Evolutionary conservation across 2,113 vertebrate species (phyloP).

Genomic region (Oreochromis spilurus): DNA sequence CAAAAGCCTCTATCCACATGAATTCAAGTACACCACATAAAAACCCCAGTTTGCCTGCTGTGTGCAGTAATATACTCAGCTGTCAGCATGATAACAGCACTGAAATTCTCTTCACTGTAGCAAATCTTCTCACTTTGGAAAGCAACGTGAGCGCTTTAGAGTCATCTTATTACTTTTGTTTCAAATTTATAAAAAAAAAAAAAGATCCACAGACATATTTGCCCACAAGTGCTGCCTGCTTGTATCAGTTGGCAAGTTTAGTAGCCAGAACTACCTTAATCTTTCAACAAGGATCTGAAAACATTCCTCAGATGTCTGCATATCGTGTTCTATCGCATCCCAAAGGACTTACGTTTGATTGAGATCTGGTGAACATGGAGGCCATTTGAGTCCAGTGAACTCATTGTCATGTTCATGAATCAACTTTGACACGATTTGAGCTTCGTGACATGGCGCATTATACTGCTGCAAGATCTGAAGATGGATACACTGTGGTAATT

Average conservation of each 20-base stretch:
- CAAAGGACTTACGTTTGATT: neutral
- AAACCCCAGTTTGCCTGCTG: neutral
- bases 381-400: neutral
- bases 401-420: neutral
- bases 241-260: neutral
- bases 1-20: neutral
- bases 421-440: neutral
- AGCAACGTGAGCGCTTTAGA: neutral
- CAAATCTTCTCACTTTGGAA: neutral
- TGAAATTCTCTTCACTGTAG: neutral
- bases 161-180: neutral
- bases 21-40: neutral
- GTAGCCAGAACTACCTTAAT: neutral
- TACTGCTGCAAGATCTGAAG: neutral
- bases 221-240: neutral
- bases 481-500: neutral
- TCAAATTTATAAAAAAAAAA: neutral
- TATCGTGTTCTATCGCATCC: neutral
- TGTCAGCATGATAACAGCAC: neutral
- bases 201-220: neutral
- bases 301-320: neutral
- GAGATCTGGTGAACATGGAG: neutral
- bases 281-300: neutral
- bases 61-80: neutral
- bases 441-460: neutral